phyloP scores from a whole-genome alignment of 2,113 vertebrate species.

The Lasiurus cinereus region DNA sequence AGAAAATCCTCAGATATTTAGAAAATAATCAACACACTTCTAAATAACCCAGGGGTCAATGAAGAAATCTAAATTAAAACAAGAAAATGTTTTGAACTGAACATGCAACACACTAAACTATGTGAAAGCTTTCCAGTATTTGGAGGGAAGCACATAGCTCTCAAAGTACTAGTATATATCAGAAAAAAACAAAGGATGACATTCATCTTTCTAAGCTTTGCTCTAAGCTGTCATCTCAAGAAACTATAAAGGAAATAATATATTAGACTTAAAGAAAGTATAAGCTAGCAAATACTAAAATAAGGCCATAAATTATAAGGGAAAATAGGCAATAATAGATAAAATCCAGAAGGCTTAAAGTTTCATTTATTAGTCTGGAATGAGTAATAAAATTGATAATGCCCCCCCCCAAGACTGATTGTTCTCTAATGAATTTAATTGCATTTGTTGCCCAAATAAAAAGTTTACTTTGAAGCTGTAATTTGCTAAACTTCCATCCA shows the following conservation, averaged over 20 bases:
- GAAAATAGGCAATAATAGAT: not conserved
- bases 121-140: not conserved
- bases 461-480: constrained; percentile 43
- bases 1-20: constrained; percentile 1
- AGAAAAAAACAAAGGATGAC: not conserved
- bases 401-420: not conserved
- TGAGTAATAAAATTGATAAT: constrained; percentile 42
- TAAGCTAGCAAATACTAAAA: constrained; percentile 10
- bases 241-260: not conserved
- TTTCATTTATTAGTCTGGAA: not conserved
- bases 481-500: constrained; percentile 43
- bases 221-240: not conserved
- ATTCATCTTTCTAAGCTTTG: not conserved
- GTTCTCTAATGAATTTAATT: constrained; percentile 23
- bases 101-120: not conserved
- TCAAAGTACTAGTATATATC: not conserved
- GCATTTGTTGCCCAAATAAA: constrained; percentile 35
- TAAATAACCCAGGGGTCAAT: not conserved
- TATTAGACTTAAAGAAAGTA: constrained; percentile 39
- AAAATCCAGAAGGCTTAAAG: not conserved
- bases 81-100: constrained; percentile 3
- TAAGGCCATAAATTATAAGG: not conserved
- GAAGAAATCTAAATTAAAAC: constrained; percentile 8
- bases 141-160: not conserved
- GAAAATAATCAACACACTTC: constrained; percentile 23